Conservation (phyloP, 2,797 vertebrate species). For the Bradypus variegatus region DNA sequence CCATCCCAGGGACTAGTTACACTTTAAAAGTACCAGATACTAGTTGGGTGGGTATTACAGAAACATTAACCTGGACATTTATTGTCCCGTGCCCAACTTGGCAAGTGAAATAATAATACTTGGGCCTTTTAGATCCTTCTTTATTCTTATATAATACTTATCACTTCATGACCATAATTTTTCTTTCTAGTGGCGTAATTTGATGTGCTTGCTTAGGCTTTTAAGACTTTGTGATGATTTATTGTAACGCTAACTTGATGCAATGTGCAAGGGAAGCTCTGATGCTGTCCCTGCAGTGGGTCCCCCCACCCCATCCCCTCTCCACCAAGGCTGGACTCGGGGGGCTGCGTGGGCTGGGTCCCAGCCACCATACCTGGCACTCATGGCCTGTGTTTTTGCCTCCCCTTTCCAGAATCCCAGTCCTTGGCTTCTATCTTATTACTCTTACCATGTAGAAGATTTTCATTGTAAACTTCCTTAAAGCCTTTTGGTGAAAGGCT, state of each 20-base stretch:
- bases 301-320: background rate
- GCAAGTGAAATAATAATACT: background rate
- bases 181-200: background rate
- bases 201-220: background rate
- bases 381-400: background rate
- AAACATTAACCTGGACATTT: background rate
- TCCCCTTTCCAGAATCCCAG: background rate
- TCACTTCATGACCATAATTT: background rate
- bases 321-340: background rate
- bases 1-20: background rate
- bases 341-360: background rate
- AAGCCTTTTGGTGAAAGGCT: constrained; percentile 3
- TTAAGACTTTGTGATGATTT: background rate
- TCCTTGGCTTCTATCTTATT: background rate
- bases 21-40: background rate
- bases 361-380: rapidly evolving
- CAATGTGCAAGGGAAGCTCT: background rate
- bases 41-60: background rate
- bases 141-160: background rate
- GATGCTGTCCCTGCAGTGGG: background rate
- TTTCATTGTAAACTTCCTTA: background rate
- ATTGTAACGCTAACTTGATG: background rate
- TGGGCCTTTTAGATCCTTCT: background rate
- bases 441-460: background rate
- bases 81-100: background rate